These are phyloP conservation scores for Drosophila prosaltans DNA, from an alignment of 1,140 invertebrate species.

Conservation along the genomic window DNA sequence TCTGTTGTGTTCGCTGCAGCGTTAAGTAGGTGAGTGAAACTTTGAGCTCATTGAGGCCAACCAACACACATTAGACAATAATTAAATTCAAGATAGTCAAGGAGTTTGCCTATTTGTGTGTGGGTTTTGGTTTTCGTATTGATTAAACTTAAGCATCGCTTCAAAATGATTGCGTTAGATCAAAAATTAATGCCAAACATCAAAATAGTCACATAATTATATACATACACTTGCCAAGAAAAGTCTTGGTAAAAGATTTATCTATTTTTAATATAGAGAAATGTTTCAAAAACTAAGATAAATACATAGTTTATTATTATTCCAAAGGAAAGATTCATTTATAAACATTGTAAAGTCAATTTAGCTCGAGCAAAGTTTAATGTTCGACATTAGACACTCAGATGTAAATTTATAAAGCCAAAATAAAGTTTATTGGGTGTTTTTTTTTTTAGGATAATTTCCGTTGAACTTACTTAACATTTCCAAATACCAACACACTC, in stretches of 20 bases:
- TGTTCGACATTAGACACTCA: too few relatives aligned
- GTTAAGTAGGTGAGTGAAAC: slow-evolving; percentile 37
- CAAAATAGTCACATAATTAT: not conserved
- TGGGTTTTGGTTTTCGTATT: slow-evolving; percentile 14
- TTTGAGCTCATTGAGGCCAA: slow-evolving; percentile 38
- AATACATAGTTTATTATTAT: too few relatives aligned
- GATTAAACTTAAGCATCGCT: slow-evolving; percentile 9
- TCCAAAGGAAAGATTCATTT: too few relatives aligned
- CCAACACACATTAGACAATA: slow-evolving; percentile 33
- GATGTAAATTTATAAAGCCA: too few relatives aligned
- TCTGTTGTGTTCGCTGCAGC: slow-evolving; percentile 17
- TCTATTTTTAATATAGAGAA: too few relatives aligned
- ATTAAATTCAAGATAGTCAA: slow-evolving; percentile 49
- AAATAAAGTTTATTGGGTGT: too few relatives aligned
- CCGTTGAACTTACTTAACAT: slow-evolving; percentile 43
- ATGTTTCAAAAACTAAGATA: too few relatives aligned
- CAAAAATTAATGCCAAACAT: slow-evolving; percentile 3
- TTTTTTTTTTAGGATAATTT: slow-evolving; percentile 34
- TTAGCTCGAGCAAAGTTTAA: too few relatives aligned
- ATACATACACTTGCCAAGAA: not conserved
- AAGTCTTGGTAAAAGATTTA: not conserved
- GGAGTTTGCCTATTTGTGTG: slow-evolving; percentile 32
- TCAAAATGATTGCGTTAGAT: slow-evolving; percentile 3
- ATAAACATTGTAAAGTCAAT: too few relatives aligned
- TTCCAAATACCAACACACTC: slow-evolving; percentile 38